Evolutionary conservation across 2,113 vertebrate species (phyloP), one percentile per base, ranked within the genome.

Genomic region (Xiphophorus hellerii): DNA sequence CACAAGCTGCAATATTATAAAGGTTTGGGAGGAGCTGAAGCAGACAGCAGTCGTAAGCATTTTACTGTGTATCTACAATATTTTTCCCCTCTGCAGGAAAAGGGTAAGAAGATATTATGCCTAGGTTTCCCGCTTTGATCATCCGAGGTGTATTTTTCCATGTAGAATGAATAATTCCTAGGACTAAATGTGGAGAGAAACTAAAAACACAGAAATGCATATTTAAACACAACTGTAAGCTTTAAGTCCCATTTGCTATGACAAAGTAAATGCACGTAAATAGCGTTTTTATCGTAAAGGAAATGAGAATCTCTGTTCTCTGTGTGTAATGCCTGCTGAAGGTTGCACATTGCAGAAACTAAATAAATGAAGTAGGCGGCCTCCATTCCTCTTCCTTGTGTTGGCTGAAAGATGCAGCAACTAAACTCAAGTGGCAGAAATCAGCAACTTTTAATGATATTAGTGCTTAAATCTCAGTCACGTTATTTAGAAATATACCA

Each of bases 1-100:
- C 35, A 76, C n/a, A 54, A 73, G 71, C 74, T 28, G 29, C 60
- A 37, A 71, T 48, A 58, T 51, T 77, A 65, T 22, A 11, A 54
- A 35, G 66, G 62, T 51, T 8, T 66, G 48, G 22, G 27, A 28
- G 60, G 62, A 51, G 30, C 58, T 35, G 33, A 74, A n/a, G 44
- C 30, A 29, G 58, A 37, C 39, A 51, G 17, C 22, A 28, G 63
- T 62, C 7, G 13, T 63, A 39, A 44, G 44, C 44, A 48, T 48
- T 48, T 48, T 7, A 48, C 44, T 5, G 17, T 25, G 2, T 54
- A 37, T 15, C 67, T 37, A 73, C 14, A 62, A 28, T 29, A 17
- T 6, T 58, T 51, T 54, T 54, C 8, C 8, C 13, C 9, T 29
- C 51, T 66, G 66, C 60, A 64, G 30, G 4, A 73, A 42, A 63